Evolutionary conservation across 1,140 invertebrate genomes (phyloP), one percentile per base, ranked within the genome.

Genomic region (Ostrea edulis): DNA sequence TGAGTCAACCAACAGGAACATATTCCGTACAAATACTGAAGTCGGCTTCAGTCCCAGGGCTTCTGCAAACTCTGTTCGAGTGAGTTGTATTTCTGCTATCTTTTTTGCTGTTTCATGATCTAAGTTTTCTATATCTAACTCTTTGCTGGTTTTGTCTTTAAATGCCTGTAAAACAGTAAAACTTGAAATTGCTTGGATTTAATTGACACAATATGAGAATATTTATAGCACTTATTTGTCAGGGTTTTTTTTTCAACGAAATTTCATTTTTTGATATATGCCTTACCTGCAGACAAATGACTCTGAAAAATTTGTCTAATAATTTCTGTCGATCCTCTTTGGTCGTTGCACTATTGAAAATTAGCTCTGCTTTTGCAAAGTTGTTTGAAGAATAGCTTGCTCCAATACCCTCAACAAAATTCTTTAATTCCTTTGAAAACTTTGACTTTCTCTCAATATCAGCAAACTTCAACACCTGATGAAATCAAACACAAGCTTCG

Each of bases 1-100:
- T 93, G 98, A 98, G 94, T 99, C 98, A 0, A 99, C 98, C 91
- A 99, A 98, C 91, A 99, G 98, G 94, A 99, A 99, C 99, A 99
- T 99, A 95, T 99, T 98, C 88, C 98, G 97, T 0, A 99, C 98
- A 95, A 99, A 99, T n/a, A 99, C 97, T 25, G 98, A 99, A 93
- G 99, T 98, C 0, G 97, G 96, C 95, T 98, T 98, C 98, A 99
- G 99, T n/a, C 98, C 99, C 2, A 99, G 95, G 0, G 99, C 98
- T 85, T 97, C 98, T 0, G 99, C 99, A 95, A 99, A 99, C 95
- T 99, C 99, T 53, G 97, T 93, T 14, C 92, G 88, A 8, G 93
- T 93, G 54, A 94, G 90, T 85, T 93, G 91, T 29, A 92, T 91
- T 52, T 90, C 87, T 12, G 91, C 88, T 9, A 93, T 90, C 55